Percentiles rank a stretch among this genome's conserved stretches.
These are phyloP conservation scores for Yponomeuta plumbellus DNA, from an alignment of 2,888 invertebrate genomes.

Conservation along the genomic window DNA sequence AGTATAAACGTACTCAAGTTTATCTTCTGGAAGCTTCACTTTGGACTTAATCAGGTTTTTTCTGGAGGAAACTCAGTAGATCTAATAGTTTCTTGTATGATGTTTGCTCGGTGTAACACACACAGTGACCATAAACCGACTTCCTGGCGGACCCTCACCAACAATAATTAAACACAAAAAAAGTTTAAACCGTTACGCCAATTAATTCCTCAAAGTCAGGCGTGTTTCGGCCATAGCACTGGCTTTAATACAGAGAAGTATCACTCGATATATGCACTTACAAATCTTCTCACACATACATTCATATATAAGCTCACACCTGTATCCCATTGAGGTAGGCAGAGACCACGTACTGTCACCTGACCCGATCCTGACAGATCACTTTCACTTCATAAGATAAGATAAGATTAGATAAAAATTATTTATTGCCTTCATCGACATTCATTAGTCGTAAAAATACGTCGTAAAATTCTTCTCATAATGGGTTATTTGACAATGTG, in stretches of 20 bases:
- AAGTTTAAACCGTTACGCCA: constrained; percentile 58
- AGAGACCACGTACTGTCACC: too few relatives aligned
- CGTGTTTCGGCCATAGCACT: constrained; percentile 20
- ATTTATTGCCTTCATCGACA: too few relatives aligned
- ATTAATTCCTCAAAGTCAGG: constrained; percentile 70
- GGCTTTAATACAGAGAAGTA: neutral
- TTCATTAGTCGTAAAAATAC: too few relatives aligned
- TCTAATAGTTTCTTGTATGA: neutral
- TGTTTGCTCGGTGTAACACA: neutral
- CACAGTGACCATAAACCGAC: neutral
- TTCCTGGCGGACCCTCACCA: neutral
- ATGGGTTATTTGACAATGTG: too few relatives aligned
- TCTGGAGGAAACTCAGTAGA: neutral
- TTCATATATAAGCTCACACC: too few relatives aligned
- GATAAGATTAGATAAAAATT: too few relatives aligned
- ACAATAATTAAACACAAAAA: constrained; percentile 13
- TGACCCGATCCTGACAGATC: too few relatives aligned
- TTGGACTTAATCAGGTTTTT: neutral
- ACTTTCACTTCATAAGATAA: too few relatives aligned
- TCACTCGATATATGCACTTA: neutral
- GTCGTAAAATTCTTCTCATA: too few relatives aligned
- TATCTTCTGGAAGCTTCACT: neutral
- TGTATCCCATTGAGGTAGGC: too few relatives aligned
- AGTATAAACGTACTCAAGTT: neutral
- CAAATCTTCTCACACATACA: too few relatives aligned